phyloP scores from a whole-genome alignment of 1,140 invertebrate species.

The Pinna nobilis region DNA sequence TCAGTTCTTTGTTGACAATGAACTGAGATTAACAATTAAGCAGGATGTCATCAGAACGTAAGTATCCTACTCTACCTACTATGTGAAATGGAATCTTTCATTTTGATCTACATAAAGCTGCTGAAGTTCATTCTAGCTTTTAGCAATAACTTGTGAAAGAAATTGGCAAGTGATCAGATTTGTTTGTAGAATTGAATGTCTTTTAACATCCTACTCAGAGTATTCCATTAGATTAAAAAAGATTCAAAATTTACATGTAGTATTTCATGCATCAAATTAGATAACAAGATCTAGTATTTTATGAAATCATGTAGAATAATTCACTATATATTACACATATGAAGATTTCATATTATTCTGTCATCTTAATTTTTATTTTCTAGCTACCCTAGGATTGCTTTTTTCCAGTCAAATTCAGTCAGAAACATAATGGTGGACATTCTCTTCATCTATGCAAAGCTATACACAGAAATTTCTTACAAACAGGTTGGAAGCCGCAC shows the following conservation, averaged over 20 bases:
- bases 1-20: constrained; percentile 87
- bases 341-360: no score
- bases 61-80: constrained; percentile 53
- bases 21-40: constrained; percentile 82
- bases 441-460: constrained; percentile 84
- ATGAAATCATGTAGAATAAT: neutral
- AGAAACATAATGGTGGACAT: constrained; percentile 84
- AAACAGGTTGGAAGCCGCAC: constrained; percentile 78
- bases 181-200: no score
- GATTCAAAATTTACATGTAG: no score
- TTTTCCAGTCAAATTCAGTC: constrained; percentile 82
- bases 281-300: neutral
- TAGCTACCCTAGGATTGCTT: constrained; percentile 85
- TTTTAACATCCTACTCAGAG: no score
- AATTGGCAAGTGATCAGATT: no score
- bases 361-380: no score
- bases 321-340: neutral
- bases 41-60: constrained; percentile 88
- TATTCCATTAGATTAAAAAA: no score
- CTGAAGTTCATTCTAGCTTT: no score
- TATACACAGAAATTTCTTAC: constrained; percentile 84
- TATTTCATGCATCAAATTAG: no score
- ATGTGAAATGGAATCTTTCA: no score
- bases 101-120: no score
- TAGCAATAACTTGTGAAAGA: no score